Evolutionary conservation across 2,888 invertebrate genomes (phyloP), one percentile per base, ranked within the genome.

Genomic region (Erebia ligea): DNA sequence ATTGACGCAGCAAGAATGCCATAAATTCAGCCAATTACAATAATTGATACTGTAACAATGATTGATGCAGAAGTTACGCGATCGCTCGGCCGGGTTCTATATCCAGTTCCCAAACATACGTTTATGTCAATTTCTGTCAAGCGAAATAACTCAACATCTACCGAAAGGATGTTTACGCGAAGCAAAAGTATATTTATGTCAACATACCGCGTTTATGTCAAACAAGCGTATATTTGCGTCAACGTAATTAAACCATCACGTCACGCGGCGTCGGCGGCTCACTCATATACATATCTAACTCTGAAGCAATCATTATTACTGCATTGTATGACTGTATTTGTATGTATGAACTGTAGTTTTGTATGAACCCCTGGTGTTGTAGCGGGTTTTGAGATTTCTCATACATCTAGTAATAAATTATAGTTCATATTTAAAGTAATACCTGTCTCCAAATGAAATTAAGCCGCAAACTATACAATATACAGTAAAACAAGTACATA

Each of bases 221-320:
- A 19, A 42, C 50, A 25, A 21, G 42, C 67, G 73, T 70, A 17
- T 54, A 40, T 59, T 48, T 50, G 10, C 1, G 61, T 45, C n/a
- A n/a, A 68, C 67, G 72, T 75, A 13, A 25, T 57, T 57, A 57
- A 13, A 19, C 75, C 72, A 42, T 42, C 45, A 75, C 80, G 84
- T 87, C 87, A 84, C 86, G 79, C 82, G 85, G 82, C 86, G 83
- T 80, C 82, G 77, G 77, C 74, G 78, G 83, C 86, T 87, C 86
- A 80, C 80, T 79, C 86, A 85, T 88, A 86, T 88, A 92, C 92
- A 92, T 92, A 92, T 92, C 92, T 88, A 86, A 89, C 84, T 80
- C 84, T 84, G 82, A 81, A 91, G 92, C 92, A 92, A 92, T 91
- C 92, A 88, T 87, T 82, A 84, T 48, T 62, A 62, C 62, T 87